phyloP scores from a whole-genome alignment of 2,797 vertebrate species.

The Balearica regulorum region DNA sequence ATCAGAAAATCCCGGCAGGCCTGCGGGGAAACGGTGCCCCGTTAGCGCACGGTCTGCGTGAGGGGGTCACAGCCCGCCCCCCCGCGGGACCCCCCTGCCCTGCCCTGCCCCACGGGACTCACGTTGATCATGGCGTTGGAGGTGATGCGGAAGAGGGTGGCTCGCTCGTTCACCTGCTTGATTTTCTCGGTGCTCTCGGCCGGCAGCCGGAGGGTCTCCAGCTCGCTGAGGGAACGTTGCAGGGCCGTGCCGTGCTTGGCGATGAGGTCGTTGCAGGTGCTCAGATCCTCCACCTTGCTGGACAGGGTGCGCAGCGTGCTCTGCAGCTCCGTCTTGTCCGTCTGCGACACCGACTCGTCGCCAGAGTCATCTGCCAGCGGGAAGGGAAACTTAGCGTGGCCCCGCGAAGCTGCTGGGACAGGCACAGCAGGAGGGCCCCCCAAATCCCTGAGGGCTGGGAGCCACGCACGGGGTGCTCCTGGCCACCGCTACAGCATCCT shows the following conservation, averaged over 20 bases:
- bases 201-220: conserved; percentile 84
- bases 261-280: conserved; percentile 96
- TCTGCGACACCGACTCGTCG: conserved; percentile 83
- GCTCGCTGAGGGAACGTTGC: conserved; percentile 93
- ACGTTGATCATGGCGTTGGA: conserved; percentile 99
- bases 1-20: conserved; percentile 91
- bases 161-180: conserved; percentile 92
- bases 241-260: conserved; percentile 96
- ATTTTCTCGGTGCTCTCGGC: conserved; percentile 90
- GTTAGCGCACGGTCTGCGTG: accelerated
- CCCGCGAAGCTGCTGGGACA: accelerated
- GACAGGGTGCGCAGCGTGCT: conserved; percentile 87
- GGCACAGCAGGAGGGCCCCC: neutral
- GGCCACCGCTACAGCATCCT: neutral
- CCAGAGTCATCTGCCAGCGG: conserved; percentile 86
- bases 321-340: conserved; percentile 89
- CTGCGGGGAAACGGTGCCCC: conserved; percentile 21
- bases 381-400: neutral
- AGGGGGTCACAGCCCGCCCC: too few relatives aligned
- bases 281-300: conserved; percentile 94
- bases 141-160: conserved; percentile 94
- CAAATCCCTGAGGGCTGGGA: neutral
- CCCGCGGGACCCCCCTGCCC: accelerated
- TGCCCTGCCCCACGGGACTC: conserved; percentile 24
- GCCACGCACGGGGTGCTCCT: accelerated